Conservation (phyloP, 2,888 invertebrate genomes). For the Idaea aversata region DNA sequence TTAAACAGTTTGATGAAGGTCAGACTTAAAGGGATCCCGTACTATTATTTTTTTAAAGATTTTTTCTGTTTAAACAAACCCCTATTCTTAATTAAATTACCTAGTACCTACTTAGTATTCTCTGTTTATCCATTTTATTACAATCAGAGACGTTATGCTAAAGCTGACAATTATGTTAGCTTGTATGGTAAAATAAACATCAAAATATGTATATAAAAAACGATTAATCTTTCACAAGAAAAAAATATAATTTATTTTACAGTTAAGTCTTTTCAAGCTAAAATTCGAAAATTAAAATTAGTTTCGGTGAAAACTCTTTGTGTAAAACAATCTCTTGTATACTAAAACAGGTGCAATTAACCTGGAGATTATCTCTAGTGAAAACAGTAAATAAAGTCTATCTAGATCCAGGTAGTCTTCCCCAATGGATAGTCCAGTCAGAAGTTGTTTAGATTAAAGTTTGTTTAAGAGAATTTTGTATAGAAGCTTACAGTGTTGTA, state of each 20-base stretch:
- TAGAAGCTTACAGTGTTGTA: background rate
- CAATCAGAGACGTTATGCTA: no score
- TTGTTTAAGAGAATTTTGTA: background rate
- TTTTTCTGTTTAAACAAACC: no score
- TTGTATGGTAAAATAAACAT: no score
- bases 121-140: no score
- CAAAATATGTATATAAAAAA: no score
- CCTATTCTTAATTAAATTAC: no score
- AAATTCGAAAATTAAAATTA: background rate
- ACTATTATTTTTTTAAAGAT: no score
- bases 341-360: background rate
- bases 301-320: background rate
- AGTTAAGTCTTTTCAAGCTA: background rate
- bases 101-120: no score
- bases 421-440: background rate
- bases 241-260: background rate
- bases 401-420: background rate
- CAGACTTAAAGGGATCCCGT: no score
- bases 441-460: background rate
- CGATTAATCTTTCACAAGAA: background rate
- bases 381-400: background rate
- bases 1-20: no score
- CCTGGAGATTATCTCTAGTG: background rate
- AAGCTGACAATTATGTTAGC: no score
- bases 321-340: background rate